These are phyloP conservation scores for Neolamprologus toae DNA, from an alignment of 2,113 vertebrate species.

Conservation along the genomic window DNA sequence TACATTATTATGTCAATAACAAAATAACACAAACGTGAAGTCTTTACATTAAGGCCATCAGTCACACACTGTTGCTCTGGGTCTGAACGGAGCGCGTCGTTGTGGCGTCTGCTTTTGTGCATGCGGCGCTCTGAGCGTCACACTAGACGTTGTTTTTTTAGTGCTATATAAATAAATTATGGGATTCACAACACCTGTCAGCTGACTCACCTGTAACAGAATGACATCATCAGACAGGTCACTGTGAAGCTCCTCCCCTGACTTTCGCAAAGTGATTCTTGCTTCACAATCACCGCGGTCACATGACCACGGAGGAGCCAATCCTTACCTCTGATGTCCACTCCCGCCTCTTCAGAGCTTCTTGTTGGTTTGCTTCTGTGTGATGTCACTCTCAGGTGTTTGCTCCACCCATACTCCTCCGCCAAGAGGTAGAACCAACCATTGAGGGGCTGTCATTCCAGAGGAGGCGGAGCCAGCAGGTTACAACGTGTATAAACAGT, in stretches of 20 bases:
- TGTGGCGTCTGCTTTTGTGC: rapidly evolving
- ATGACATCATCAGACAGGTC: not conserved
- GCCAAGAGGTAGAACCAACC: constrained; percentile 88
- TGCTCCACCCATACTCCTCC: constrained; percentile 76
- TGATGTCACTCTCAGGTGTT: constrained; percentile 82
- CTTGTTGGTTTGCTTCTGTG: not conserved
- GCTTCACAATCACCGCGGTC: not conserved
- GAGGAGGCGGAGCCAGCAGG: not conserved
- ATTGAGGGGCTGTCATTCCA: constrained; percentile 65
- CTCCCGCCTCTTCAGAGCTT: not conserved
- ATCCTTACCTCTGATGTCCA: not conserved
- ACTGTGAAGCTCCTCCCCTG: not conserved
- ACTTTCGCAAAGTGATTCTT: not conserved
- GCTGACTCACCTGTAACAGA: not conserved
- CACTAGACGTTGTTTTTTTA: not conserved
- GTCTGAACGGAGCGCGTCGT: rapidly evolving
- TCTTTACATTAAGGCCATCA: rapidly evolving
- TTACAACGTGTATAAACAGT: not conserved
- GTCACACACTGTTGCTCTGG: rapidly evolving
- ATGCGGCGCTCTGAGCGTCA: not conserved
- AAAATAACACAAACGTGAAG: rapidly evolving
- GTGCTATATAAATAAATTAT: not conserved
- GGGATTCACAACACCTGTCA: not conserved
- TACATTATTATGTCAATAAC: rapidly evolving
- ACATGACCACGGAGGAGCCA: not conserved